Evolutionary conservation across 2,797 vertebrate species (phyloP), one percentile per base, ranked within the genome.

Genomic region (Hybognathus amarus): DNA sequence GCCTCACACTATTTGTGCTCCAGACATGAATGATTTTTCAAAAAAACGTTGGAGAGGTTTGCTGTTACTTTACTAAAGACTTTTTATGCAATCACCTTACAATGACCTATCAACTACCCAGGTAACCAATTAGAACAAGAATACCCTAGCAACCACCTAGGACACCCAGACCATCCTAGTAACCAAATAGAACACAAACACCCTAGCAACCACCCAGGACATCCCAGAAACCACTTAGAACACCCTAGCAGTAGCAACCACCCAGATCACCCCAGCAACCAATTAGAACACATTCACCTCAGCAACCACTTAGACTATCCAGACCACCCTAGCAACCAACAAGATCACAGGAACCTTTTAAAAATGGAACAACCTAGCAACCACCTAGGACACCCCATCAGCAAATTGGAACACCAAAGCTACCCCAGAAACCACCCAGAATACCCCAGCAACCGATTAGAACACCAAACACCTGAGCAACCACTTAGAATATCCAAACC

Each of bases 221-320:
- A 17, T 0, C 13, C 40, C 2, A 9, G 12, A 2, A 42, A 69
- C 12, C 38, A 24, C 0, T 6, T 42, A 69, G 67, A 54, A 68
- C 0, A 68, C 11, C 22, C 0, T 24, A 69, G 6, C 36, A 69
- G 15, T 24, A 69, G 6, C 36, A 69, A 24, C 67, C 20, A n/a
- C 9, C 3, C 0, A 20, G 8, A 10, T 0, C 1, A 11, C 0
- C 20, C 20, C 5, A n/a, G 22, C 1, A n/a, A 10, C 20, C 52
- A 4, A 10, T n/a, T 56, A 56, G 52, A n/a, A 56, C 17, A 22
- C 0, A 0, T 40, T 40, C 1, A 68, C 11, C 22, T 1, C 15
- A 68, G 6, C 33, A 68, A n/a, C 64, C 59, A 61, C 59, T 33
- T 33, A 33, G 30, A 33, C 30, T 33, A 33, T 33, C 5, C 0